Evolutionary conservation across 2,113 vertebrate genomes (phyloP).

Genomic region (Bolborhynchus lineola): DNA sequence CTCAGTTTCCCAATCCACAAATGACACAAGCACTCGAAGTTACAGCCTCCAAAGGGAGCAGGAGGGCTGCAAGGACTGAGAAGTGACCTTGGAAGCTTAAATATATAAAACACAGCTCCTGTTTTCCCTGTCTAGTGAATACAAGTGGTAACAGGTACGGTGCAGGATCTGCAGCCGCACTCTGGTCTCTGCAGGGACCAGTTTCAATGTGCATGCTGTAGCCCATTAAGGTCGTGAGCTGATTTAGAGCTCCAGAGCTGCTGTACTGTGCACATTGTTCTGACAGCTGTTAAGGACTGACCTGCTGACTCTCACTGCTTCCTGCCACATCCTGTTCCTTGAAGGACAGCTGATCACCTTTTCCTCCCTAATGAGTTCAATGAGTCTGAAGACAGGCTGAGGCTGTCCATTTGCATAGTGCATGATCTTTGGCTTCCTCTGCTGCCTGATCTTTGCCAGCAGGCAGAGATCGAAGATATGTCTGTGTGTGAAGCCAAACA

Average conservation of each 20-base stretch:
- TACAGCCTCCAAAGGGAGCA: neutral
- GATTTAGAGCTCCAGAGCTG: neutral
- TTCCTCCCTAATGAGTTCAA: neutral
- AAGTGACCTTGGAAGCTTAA: neutral
- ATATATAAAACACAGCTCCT: neutral
- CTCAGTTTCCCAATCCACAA: neutral
- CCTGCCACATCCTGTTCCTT: neutral
- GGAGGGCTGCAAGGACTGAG: neutral
- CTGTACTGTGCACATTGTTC: neutral
- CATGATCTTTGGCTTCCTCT: neutral
- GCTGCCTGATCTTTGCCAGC: neutral
- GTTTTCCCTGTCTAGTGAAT: fast-evolving
- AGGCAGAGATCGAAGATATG: neutral
- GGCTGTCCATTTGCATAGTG: neutral
- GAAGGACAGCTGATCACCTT: neutral
- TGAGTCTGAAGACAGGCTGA: neutral
- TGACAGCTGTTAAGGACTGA: neutral
- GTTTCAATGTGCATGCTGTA: neutral
- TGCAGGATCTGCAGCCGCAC: fast-evolving
- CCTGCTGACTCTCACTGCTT: neutral
- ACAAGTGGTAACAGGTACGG: fast-evolving
- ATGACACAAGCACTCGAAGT: neutral
- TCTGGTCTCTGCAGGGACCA: neutral
- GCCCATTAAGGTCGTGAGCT: neutral
- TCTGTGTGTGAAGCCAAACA: neutral